phyloP scores from a whole-genome alignment of 2,113 vertebrate species.

The Heterotis niloticus region DNA sequence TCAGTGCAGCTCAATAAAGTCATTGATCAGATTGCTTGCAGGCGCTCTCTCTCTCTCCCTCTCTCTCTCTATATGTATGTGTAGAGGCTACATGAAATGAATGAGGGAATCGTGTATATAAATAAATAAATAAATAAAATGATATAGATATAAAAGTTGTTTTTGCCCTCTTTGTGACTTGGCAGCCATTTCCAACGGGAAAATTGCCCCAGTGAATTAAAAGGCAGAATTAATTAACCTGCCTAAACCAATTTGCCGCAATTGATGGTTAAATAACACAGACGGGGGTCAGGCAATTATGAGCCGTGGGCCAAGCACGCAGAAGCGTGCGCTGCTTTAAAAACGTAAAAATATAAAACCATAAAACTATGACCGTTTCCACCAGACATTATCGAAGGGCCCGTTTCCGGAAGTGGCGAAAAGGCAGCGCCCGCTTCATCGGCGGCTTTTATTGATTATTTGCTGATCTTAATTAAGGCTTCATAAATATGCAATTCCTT shows the following conservation, averaged over 20 bases:
- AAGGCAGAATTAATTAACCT: conserved; percentile 23
- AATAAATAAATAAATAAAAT: not conserved
- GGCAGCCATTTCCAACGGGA: not conserved
- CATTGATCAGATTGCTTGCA: not conserved
- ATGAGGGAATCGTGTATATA: too few species aligned
- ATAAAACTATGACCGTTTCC: conserved; percentile 16
- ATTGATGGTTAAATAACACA: conserved; percentile 17
- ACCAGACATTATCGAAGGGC: not conserved
- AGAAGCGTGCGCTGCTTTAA: not conserved
- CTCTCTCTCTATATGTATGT: too few species aligned
- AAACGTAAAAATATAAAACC: conserved; percentile 8
- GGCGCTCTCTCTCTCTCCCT: too few species aligned
- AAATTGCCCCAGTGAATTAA: conserved; percentile 15
- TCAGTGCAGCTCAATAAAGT: not conserved
- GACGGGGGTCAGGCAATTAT: conserved; percentile 3
- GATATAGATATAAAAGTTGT: too few species aligned
- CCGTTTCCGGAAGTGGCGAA: conserved; percentile 15
- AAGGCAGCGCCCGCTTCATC: conserved; percentile 36
- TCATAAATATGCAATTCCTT: conserved; percentile 59
- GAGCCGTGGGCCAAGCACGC: not conserved
- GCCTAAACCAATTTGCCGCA: conserved; percentile 12
- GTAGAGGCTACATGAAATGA: too few species aligned
- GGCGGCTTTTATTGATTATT: conserved; percentile 42
- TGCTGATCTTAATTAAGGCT: conserved; percentile 50
- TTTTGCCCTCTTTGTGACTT: not conserved